Evolutionary conservation across 2,888 invertebrate genomes (phyloP).

Genomic region (Mythimna lalbum): DNA sequence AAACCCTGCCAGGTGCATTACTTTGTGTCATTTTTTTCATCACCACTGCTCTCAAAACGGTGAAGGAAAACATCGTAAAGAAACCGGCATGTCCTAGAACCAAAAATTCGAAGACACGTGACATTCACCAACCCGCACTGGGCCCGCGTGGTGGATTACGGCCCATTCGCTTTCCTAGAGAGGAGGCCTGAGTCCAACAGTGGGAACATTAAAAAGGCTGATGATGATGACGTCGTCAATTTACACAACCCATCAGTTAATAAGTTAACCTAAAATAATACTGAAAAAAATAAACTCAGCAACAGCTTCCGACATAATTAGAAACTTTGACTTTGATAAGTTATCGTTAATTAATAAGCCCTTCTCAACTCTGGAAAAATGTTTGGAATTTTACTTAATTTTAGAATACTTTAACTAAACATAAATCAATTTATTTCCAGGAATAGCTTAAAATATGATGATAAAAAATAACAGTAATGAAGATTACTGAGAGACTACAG

Average conservation of each 20-base stretch:
- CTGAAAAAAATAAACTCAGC: constrained; percentile 1
- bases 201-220: too few relatives aligned
- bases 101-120: too few relatives aligned
- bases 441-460: background rate
- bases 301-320: constrained; percentile 26
- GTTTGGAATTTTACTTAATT: background rate
- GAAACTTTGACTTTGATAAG: constrained; percentile 28
- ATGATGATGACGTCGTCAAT: too few relatives aligned
- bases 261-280: background rate
- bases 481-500: background rate
- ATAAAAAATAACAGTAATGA: background rate
- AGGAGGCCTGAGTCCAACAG: too few relatives aligned
- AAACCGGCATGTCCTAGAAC: too few relatives aligned
- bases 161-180: too few relatives aligned
- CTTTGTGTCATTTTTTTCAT: too few relatives aligned
- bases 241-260: background rate
- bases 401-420: background rate
- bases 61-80: too few relatives aligned
- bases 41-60: too few relatives aligned
- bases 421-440: background rate
- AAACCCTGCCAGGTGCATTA: too few relatives aligned
- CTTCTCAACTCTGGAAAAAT: constrained; percentile 16
- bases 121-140: too few relatives aligned
- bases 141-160: too few relatives aligned
- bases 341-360: constrained; percentile 21